phyloP scores from a whole-genome alignment of 2,113 vertebrate genomes.

The Erythrocercus mccallii region DNA sequence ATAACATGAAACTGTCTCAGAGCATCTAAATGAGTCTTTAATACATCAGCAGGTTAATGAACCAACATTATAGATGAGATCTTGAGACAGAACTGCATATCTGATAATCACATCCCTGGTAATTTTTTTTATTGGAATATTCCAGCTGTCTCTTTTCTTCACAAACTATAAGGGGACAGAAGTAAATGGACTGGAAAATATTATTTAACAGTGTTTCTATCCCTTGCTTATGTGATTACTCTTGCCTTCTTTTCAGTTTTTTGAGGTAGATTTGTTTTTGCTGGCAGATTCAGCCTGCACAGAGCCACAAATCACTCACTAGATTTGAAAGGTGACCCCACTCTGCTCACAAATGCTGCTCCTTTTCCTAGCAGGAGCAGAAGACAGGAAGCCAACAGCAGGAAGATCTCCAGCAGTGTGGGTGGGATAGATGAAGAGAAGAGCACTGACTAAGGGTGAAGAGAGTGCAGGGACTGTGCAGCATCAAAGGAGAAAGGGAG shows the following conservation, averaged over 20 bases:
- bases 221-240: not conserved
- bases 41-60: not conserved
- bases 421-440: not conserved
- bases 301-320: not conserved
- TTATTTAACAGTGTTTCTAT: not conserved
- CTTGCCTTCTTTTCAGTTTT: not conserved
- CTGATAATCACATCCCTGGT: not conserved
- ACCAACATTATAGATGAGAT: not conserved
- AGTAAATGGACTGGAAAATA: not conserved
- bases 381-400: not conserved
- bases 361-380: not conserved
- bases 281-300: not conserved
- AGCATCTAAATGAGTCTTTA: not conserved
- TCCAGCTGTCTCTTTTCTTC: not conserved
- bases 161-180: not conserved
- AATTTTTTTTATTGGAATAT: constrained; percentile 20
- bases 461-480: not conserved
- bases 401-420: not conserved
- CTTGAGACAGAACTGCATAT: not conserved
- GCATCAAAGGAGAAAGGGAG: not conserved
- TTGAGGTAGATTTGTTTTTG: not conserved
- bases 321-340: not conserved
- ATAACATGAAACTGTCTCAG: not conserved
- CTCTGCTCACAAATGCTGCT: not conserved
- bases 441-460: not conserved